These are phyloP conservation scores for Pteropus rufus DNA, from an alignment of 2,797 vertebrate genomes.

Conservation along the genomic window DNA sequence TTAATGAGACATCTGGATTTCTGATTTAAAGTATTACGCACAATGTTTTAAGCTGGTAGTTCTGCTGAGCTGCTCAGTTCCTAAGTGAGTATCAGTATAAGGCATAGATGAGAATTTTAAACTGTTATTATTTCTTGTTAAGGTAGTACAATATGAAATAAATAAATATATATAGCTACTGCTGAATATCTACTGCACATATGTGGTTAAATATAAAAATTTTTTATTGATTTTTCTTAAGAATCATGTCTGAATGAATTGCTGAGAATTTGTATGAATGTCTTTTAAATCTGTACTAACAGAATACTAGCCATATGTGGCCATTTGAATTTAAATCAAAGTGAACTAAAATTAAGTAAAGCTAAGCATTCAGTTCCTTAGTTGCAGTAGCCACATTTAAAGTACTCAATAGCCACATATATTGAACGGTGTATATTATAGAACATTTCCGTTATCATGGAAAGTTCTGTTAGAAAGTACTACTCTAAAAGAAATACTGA, in stretches of 20 bases:
- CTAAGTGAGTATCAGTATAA: not conserved
- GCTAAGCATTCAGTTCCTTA: not conserved
- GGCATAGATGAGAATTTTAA: not conserved
- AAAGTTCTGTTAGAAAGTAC: not conserved
- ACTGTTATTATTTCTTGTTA: not conserved
- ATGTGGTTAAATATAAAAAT: not conserved
- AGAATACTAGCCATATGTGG: not conserved
- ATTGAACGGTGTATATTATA: not conserved
- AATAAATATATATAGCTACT: not conserved
- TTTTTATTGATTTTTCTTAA: not conserved
- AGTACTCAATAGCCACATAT: not conserved
- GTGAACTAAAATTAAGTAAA: not conserved
- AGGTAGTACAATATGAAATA: not conserved
- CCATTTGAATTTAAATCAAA: not conserved
- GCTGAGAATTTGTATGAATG: not conserved
- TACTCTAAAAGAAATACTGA: not conserved
- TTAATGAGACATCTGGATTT: slow-evolving; percentile 22
- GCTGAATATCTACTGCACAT: not conserved
- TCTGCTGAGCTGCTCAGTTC: not conserved
- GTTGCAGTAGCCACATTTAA: not conserved
- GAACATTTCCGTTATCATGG: not conserved
- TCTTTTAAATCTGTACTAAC: not conserved
- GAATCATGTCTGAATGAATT: not conserved
- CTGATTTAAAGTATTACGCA: not conserved
- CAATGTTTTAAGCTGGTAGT: not conserved